Evolutionary conservation across 2,797 vertebrate species (phyloP), one percentile per base, ranked within the genome.

Genomic region (Crocidura indochinensis): DNA sequence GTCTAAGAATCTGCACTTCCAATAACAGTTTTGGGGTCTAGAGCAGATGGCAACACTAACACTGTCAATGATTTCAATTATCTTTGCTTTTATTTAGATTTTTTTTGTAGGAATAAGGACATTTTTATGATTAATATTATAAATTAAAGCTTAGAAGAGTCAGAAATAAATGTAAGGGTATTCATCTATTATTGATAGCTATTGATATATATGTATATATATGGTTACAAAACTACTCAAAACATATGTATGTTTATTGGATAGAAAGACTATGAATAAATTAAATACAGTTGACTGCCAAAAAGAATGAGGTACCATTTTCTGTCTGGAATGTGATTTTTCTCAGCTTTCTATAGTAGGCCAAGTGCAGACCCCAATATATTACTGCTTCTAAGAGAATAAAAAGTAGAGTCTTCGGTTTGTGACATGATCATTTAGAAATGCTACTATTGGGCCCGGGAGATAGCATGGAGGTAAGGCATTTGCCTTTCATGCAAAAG

Each of bases 21-120:
- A 29, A 0, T 7, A 10, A n/a, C 10, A 56, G 24, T 26, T 44
- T 65, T 26, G 56, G 56, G 51, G 22, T 46, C 81, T 51, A 78
- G 46, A 53, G 53, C 6, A 56, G 62, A 88, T 5, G 31, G 69
- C 11, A 80, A 79, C 44, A 46, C 46, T 15, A 10, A n/a, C 6
- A 53, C 17, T 11, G 76, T 6, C 20, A n/a, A 68, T 8, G 60
- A 26, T n/a, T n/a, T 60, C 78, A 46, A 78, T 72, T 60, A 72
- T 80, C 49, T 80, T 90, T 85, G 68, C 22, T 71, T 95, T 92
- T 17, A 5, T 87, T 77, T 46, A 49, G 10, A 22, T 49, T 95
- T 86, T 86, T 82, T 90, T 94, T 79, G 10, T 77, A 92, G 78
- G 38, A 49, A 51, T 74, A 87, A 84, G 31, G 38, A 47, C 38